Evolutionary conservation across 2,888 invertebrate species (phyloP).

Genomic region (Syritta pipiens): DNA sequence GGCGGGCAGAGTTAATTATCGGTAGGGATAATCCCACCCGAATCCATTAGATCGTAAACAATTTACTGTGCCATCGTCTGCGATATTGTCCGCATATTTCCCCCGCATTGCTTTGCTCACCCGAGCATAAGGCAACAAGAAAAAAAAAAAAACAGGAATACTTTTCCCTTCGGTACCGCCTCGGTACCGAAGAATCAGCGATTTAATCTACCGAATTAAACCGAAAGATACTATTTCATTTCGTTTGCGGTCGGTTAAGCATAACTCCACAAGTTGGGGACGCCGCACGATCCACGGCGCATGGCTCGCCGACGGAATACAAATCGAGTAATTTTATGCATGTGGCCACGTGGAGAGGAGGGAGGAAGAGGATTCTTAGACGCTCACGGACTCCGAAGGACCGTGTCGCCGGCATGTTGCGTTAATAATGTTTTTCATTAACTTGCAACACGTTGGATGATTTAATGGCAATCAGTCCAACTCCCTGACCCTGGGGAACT

Average conservation of each 20-base stretch:
- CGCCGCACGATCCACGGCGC: too few relatives aligned
- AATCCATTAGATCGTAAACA: conserved; percentile 18
- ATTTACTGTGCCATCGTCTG: background rate
- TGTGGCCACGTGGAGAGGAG: conserved; percentile 7
- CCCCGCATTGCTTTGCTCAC: too few relatives aligned
- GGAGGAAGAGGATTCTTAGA: too few relatives aligned
- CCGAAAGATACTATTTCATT: conserved; percentile 43
- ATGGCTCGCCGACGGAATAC: conserved; percentile 33
- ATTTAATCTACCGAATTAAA: conserved; percentile 36
- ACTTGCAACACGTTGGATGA: conserved; percentile 51
- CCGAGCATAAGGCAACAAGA: too few relatives aligned
- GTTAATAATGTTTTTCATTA: conserved; percentile 50
- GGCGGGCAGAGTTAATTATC: too few relatives aligned
- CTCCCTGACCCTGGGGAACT: background rate
- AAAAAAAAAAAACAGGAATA: too few relatives aligned
- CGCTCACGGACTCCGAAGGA: too few relatives aligned
- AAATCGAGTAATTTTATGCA: conserved; percentile 40
- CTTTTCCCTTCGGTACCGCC: too few relatives aligned
- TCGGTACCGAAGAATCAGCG: conserved; percentile 9
- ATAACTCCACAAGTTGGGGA: conserved; percentile 35
- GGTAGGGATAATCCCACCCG: too few relatives aligned
- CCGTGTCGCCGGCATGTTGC: conserved; percentile 14
- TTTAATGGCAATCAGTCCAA: conserved; percentile 42
- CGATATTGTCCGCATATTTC: background rate
- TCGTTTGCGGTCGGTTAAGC: conserved; percentile 42